phyloP scores from a whole-genome alignment of 2,797 vertebrate species.

The Sebastes melanostomus region DNA sequence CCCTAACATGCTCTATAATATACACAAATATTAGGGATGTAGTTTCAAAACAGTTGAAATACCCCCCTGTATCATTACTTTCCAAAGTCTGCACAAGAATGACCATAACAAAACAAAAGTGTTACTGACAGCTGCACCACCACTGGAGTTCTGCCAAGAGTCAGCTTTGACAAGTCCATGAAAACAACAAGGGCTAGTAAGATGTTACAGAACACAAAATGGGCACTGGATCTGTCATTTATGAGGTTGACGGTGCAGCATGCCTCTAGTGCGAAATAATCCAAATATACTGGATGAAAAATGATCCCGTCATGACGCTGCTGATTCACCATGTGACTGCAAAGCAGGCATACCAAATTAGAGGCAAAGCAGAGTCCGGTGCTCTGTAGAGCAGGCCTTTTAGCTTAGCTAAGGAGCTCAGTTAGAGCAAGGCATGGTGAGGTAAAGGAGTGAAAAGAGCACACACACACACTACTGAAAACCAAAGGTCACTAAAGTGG shows the following conservation, averaged over 20 bases:
- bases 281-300: constrained; percentile 72
- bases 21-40: background rate
- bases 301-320: constrained; percentile 60
- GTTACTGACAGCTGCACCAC: constrained; percentile 10
- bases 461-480: background rate
- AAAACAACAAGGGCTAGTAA: constrained; percentile 9
- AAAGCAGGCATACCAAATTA: constrained; percentile 67
- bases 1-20: too few species aligned
- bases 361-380: constrained; percentile 40
- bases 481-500: constrained; percentile 24
- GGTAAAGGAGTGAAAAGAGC: background rate
- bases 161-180: constrained; percentile 7
- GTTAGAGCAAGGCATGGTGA: background rate
- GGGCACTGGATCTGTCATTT: constrained; percentile 38
- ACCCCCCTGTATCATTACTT: background rate
- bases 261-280: constrained; percentile 54
- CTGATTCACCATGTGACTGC: constrained; percentile 72
- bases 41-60: background rate
- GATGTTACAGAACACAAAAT: constrained; percentile 32
- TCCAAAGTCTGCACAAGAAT: background rate
- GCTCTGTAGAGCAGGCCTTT: constrained; percentile 35
- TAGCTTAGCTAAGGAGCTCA: constrained; percentile 23
- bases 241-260: constrained; percentile 37
- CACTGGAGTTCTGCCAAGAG: constrained; percentile 5
- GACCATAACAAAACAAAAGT: background rate